Base-by-base conservation (phyloP, 2,797 vertebrate genomes). In the Ctenopoma kingsleyae region DNA sequence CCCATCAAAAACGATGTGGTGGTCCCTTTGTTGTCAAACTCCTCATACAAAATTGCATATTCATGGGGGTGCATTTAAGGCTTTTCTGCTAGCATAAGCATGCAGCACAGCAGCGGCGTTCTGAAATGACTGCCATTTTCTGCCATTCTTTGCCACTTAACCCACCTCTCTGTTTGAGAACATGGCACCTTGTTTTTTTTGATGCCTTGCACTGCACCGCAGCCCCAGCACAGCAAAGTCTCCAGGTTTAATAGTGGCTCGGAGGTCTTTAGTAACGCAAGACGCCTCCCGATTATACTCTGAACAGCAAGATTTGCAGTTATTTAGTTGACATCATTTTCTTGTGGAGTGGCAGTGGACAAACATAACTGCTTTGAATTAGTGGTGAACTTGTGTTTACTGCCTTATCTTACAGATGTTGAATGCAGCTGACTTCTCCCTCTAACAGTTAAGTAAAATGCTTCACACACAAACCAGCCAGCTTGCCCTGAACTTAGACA, bases 41-140 rank as follows among this genome's bases (percentile, higher is more conserved):
- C 91, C 89, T 93, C 91, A 86, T 80, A 84, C 86, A 52, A 73
- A 87, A 91, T 93, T 61, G 78, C 91, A 93, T 93, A 94, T 94
- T 93, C 92, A 94, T 91, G 87, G 72, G 59, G 90, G 81, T 89
- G 87, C 87, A 85, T 94, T 94, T 94, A 93, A 94, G 86, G 81
- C 68, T 61, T 93, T 94, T 94, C 92, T 95, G 94, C 94, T 94
- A 88, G 88, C 93, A 92, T 94, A 94, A 95, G 94, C 94, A 94
- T 35, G 78, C 84, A 48, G 73, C 70, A 55, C 86, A 80, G 85
- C 89, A 53, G 78, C 79, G 8, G 60, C 43, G 30, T 49, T 84
- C 76, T 84, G 78, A 86, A 68, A 84, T 89, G 68, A 76, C 76
- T 73, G 84, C 87, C 74, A 58, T 76, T 87, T 74, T 69, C 75